Evolutionary conservation across 2,888 invertebrate genomes (phyloP), one percentile per base, ranked within the genome.

Genomic region (Pachliopta kotzebuea): DNA sequence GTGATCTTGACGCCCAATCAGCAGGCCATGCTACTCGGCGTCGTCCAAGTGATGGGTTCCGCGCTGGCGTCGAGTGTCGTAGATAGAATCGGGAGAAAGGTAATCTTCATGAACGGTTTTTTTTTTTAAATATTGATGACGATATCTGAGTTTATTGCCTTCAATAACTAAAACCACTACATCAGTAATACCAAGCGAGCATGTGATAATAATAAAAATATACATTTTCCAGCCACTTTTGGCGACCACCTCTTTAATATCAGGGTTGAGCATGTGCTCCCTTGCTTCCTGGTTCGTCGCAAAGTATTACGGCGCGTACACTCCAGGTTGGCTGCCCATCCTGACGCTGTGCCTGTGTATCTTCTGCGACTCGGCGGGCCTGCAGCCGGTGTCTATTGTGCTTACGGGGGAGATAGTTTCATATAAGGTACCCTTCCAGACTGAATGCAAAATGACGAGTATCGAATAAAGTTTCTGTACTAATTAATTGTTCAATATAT

Each of bases 381-480:
- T 93, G 49, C 92, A 92, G 56, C 93, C 93, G 0, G 84, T 89
- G 0, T 92, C 93, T 0, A 87, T 93, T 11, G 84, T 93, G 1
- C 72, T 93, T 0, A 79, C 82, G 0, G 84, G 91, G 0, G 93
- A 93, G 71, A 86, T 93, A 65, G 93, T 93, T 67, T 88, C 90
- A 2, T 90, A 81, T 59, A 89, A 88, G 81, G 90, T 89, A 69
- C 60, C 37, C 3, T 11, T 37, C 11, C 31, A 37, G 31, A 14
- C 11, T 37, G 1, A 14, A 3, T 37, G 11, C 6, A 11, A 31
- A 37, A 14, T 37, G 31, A 3, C 11, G 31, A 37, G 31, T n/a
- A 37, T 14, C 3, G 31, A 37, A 14, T 11, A 14, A 37, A 37
- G 31, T 37, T 37, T 37, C n/a, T n/a, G n/a, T n/a, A n/a, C n/a